Base-by-base conservation (phyloP, 2,113 vertebrate genomes). In the Pelecanoides urinatrix region DNA sequence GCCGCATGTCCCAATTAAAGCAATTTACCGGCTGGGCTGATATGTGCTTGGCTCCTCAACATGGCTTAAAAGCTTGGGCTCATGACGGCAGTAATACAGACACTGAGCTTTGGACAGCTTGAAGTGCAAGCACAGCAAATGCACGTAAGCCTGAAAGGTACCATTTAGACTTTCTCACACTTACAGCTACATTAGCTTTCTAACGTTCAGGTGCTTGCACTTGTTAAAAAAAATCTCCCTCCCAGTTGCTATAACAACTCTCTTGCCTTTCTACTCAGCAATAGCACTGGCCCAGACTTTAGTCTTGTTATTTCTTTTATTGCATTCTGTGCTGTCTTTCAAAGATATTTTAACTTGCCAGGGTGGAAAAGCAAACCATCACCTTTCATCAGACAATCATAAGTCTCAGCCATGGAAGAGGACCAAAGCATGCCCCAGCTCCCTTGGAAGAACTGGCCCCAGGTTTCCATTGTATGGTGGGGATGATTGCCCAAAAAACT, bases 1-100 rank as follows among this genome's bases (percentile, higher is more conserved):
- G 7, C 19, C 0, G 2, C 3, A 3, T 5, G 5, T 17, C 21
- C 36, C 0, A 0, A 1, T 40, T 45, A 70, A n/a, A 94, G 30
- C 3, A 73, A 45, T 47, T 30, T 7, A 4, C 1, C 2, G 50
- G 13, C 38, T 66, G 38, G 58, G 8, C 18, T 68, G 32, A 21
- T 56, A 4, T 3, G 27, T 4, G 3, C 29, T 52, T 79, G 18
- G n/a, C 34, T 78, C 17, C 22, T 74, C 68, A 63, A 20, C 0
- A 7, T 10, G 23, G 56, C 53, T 40, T 80, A 25, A 65, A 65
- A 67, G 2, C 36, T 52, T 85, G n/a, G 44, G 16, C 5, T 42
- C 3, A 1, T 4, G 6, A 55, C 0, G 3, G 19, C 44, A 71
- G 13, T 49, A 78, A 36, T 26, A 27, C 4, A 55, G n/a, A n/a